Base-by-base conservation (phyloP, 1,140 invertebrate species). In the Bombus soroeensis region DNA sequence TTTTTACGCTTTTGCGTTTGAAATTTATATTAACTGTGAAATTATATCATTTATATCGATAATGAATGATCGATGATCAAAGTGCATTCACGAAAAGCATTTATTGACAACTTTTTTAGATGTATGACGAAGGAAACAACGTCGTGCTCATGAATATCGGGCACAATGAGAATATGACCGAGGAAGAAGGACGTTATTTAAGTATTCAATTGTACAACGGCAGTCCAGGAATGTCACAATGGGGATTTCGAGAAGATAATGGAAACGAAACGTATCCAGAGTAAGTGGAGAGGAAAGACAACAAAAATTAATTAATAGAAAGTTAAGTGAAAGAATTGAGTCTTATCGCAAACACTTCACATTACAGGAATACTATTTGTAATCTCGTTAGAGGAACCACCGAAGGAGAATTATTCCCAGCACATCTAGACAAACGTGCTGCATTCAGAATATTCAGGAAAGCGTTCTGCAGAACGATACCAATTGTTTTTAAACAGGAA, bases 391-490 rank as follows among this genome's bases (percentile, higher is more conserved):
- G 95, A 89, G 96, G 96, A 5, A 94, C 95, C 1, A 93, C 92
- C 0, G 97, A 97, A 92, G 97, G 97, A 3, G 94, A 96, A 0
- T 85, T 97, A 0, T 97, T 97, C 72, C 96, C 97, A 0, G 87
- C 94, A 0, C 91, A 96, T 66, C 81, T 98, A 62, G 94, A 95
- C 12, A 94, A 95, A 53, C 94, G 95, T 9, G 95, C 95, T 2
- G 92, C 93, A 0, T 95, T 97, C 68, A 94, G 95, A 18, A 87
- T 97, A 2, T 98, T 96, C 89, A 95, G 97, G 8, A 96, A 96
- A 86, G 96, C 96, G 0, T 97, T 98, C 89, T 98, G 97, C 90
- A 94, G 97, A 22, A 94, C 96, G 0, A 81, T 97, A 28, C 96
- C 96, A 0, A 93, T 97, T 41, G 93, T 94, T 8, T 97, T 95